phyloP scores from a whole-genome alignment of 2,113 vertebrate species.

The Psilopogon haemacephalus region DNA sequence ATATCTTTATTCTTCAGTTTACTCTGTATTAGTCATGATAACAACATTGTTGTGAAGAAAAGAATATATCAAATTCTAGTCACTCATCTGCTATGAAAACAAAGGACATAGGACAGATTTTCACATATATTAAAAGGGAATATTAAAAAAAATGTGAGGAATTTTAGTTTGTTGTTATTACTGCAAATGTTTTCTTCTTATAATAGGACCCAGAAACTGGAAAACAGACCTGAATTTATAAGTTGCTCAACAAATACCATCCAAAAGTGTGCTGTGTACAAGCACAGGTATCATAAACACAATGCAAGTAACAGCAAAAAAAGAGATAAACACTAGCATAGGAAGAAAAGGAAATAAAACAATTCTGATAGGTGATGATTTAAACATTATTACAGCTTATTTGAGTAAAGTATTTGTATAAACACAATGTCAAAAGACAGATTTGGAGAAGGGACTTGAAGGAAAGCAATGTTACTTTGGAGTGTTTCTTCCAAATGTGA shows the following conservation, averaged over 20 bases:
- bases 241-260: neutral
- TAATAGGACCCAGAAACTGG: neutral
- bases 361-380: neutral
- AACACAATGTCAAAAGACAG: neutral
- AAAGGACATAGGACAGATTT: neutral
- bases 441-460: slow-evolving; percentile 14
- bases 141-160: neutral
- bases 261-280: neutral
- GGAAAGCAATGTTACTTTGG: neutral
- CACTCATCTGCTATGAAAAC: neutral
- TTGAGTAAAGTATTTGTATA: neutral
- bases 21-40: neutral
- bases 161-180: neutral
- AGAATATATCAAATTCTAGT: neutral
- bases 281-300: rapidly evolving
- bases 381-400: neutral
- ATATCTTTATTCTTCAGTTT: neutral
- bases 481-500: neutral
- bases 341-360: neutral
- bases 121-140: neutral
- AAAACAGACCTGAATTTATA: neutral
- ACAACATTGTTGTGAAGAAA: neutral
- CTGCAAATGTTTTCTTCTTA: neutral
- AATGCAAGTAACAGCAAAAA: neutral
- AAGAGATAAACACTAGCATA: neutral